Evolutionary conservation across 2,888 invertebrate species (phyloP), one percentile per base, ranked within the genome.

Genomic region (Furcula furcula): DNA sequence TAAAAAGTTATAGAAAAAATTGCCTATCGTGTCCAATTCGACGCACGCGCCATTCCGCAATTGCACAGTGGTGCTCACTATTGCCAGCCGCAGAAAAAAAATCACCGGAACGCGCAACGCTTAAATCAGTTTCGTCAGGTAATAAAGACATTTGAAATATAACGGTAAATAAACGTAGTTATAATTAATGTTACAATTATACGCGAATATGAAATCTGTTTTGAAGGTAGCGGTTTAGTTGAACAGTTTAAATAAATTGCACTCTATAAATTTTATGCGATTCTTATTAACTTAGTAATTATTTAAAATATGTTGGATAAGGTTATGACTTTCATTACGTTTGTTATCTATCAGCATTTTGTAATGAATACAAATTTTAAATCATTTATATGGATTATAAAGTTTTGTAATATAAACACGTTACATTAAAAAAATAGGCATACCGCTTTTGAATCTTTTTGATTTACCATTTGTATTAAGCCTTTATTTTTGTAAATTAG

Each of bases 1-100:
- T 68, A 73, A 78, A 78, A 76, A 74, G 53, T 61, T 37, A 43
- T 48, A 54, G 58, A 68, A 74, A 74, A 65, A 76, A 75, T 48
- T 68, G 7, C 12, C 7, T 13, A 42, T 69, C 78, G 70, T 73
- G 65, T 62, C 75, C 57, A 68, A 76, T 65, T 64, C 38, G 7
- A 34, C 47, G 67, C 76, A 73, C 80, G 75, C 64, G 72, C 57
- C 55, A 62, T 71, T 70, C 67, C 60, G 69, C 65, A 75, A 74
- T 54, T 22, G 40, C 33, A 51, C 42, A 46, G 31, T 45, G 31
- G 28, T 36, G 35, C 19, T 36, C 52, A 43, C 41, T 30, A 43
- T 36, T 60, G 48, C 54, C 55, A 56, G 58, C 52, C 36, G 44
- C 43, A 55, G 48, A 54, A 55, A 53, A 58, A 53, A 58, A 50